These are phyloP conservation scores for Sandelia bainsii DNA, from an alignment of 2,797 vertebrate genomes.

Conservation along the genomic window DNA sequence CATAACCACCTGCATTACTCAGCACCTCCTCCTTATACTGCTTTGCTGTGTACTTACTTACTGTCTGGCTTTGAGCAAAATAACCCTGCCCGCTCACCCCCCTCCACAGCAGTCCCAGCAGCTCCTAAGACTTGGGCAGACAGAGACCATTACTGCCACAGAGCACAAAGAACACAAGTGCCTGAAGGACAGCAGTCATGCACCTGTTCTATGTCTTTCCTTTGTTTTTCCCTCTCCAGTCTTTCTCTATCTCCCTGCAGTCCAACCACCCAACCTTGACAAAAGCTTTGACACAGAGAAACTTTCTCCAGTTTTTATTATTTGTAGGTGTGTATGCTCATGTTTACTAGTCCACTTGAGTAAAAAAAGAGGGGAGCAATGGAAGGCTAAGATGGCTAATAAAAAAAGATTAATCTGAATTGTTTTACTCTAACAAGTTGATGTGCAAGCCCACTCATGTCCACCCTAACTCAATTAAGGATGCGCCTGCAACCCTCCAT, in stretches of 20 bases:
- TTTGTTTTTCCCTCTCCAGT: conserved; percentile 55
- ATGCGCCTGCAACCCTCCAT: conserved; percentile 72
- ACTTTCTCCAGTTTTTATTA: conserved; percentile 55
- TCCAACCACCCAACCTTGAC: conserved; percentile 52
- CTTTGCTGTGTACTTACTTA: conserved; percentile 40
- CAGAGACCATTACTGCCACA: conserved; percentile 70
- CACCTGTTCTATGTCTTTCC: conserved; percentile 73
- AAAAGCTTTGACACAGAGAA: conserved; percentile 68
- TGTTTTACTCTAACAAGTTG: conserved; percentile 77
- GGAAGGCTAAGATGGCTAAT: conserved; percentile 61
- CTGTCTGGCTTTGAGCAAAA: conserved; percentile 57
- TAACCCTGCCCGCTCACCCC: conserved; percentile 28
- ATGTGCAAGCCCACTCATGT: conserved; percentile 83
- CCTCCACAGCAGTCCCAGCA: conserved; percentile 48
- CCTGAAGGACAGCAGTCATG: conserved; percentile 68
- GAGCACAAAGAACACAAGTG: conserved; percentile 65
- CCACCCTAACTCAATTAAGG: conserved; percentile 79
- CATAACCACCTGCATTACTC: conserved; percentile 65
- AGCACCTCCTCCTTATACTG: conserved; percentile 15
- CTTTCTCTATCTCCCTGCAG: conserved; percentile 41
- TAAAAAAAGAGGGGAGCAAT: conserved; percentile 27
- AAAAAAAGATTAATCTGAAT: conserved; percentile 76
- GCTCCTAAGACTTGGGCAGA: conserved; percentile 51
- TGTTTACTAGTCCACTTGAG: conserved; percentile 26
- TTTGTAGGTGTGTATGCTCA: conserved; percentile 40